Conservation (phyloP, 2,113 vertebrate species). For the Campylorhamphus procurvoides region DNA sequence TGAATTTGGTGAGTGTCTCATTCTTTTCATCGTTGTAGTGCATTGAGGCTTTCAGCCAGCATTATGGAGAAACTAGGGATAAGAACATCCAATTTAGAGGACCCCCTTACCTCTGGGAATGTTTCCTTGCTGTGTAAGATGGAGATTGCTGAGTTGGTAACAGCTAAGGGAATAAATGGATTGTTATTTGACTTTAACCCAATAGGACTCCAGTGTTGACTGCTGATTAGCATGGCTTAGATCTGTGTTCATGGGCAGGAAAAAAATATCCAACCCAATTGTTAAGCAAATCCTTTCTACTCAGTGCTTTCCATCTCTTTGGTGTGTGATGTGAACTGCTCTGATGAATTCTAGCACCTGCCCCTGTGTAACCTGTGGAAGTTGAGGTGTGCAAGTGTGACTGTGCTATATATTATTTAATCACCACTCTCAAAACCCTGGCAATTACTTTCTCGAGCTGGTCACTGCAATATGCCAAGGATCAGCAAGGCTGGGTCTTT, state of each 20-base stretch:
- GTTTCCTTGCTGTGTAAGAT: constrained; percentile 8
- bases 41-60: constrained; percentile 31
- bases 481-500: neutral
- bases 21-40: constrained; percentile 48
- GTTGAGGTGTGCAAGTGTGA: neutral
- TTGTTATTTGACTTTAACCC: constrained; percentile 46
- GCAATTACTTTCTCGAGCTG: neutral
- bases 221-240: constrained; percentile 35
- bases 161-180: neutral
- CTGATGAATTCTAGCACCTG: neutral
- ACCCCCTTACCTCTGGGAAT: neutral
- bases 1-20: constrained; percentile 56
- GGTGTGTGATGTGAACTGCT: neutral
- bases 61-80: constrained; percentile 19
- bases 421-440: neutral
- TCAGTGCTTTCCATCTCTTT: neutral
- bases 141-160: constrained; percentile 56
- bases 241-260: constrained; percentile 10
- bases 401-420: neutral
- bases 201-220: constrained; percentile 5
- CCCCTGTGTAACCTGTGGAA: neutral
- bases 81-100: constrained; percentile 34
- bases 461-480: neutral
- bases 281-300: constrained; percentile 18
- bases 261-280: neutral